phyloP scores from a whole-genome alignment of 2,888 invertebrate species.

The Hydraecia micacea region DNA sequence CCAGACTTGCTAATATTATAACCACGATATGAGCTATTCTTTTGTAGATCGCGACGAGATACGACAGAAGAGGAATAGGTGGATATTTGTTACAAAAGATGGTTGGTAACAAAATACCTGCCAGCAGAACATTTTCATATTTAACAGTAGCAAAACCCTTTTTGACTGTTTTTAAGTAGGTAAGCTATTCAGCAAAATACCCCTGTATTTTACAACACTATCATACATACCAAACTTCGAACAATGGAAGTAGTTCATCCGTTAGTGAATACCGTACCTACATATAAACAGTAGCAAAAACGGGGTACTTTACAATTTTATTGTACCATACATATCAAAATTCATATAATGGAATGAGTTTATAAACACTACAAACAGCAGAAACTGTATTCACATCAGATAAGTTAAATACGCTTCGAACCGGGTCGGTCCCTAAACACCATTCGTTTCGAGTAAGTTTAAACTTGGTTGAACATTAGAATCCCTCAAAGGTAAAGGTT shows the following conservation, averaged over 20 bases:
- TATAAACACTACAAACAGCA: conserved; percentile 32
- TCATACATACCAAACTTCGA: conserved; percentile 35
- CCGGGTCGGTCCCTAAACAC: conserved; percentile 41
- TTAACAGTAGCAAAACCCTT: neutral
- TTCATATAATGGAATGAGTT: conserved; percentile 38
- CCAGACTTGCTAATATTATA: neutral
- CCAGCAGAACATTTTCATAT: neutral
- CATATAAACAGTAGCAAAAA: neutral
- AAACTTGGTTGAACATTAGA: conserved; percentile 60
- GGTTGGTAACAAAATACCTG: neutral
- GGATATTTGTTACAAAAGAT: conserved; percentile 4
- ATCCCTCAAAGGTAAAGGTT: conserved; percentile 61
- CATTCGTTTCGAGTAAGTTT: conserved; percentile 44
- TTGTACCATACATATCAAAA: conserved; percentile 33
- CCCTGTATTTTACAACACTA: neutral
- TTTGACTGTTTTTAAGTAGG: neutral
- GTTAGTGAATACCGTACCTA: neutral
- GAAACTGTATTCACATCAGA: conserved; percentile 43
- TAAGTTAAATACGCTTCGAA: conserved; percentile 43
- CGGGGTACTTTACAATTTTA: neutral
- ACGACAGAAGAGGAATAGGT: neutral
- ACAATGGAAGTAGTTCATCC: conserved; percentile 15
- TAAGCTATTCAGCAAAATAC: neutral
- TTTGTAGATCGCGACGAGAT: neutral
- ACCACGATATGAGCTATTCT: neutral